phyloP scores from a whole-genome alignment of 2,113 vertebrate species.

The Tinamus guttatus region DNA sequence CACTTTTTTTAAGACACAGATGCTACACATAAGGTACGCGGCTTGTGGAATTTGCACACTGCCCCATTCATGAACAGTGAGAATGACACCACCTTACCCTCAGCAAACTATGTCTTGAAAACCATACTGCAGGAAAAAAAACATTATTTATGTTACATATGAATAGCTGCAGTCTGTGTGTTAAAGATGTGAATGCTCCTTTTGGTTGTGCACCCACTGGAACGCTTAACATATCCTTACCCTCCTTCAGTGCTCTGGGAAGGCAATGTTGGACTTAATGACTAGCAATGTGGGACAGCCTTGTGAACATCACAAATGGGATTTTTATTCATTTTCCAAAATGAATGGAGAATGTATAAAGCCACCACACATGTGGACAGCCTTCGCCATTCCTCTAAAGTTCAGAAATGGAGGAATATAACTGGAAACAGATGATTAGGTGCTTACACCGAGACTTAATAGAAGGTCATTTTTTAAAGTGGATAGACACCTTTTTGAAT shows the following conservation, averaged over 20 bases:
- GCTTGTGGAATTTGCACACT: conserved; percentile 50
- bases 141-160: conserved; percentile 63
- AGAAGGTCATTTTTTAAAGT: not conserved
- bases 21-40: conserved; percentile 38
- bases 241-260: not conserved
- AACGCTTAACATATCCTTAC: conserved; percentile 11
- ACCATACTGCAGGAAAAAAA: conserved; percentile 55
- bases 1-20: conserved; percentile 44
- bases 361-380: not conserved
- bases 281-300: not conserved
- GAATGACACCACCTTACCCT: conserved; percentile 46
- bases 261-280: not conserved
- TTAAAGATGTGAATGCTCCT: conserved; percentile 53
- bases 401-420: conserved; percentile 2
- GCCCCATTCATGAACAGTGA: conserved; percentile 55
- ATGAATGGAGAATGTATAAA: conserved; percentile 34
- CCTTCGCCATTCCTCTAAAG: not conserved
- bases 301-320: conserved; percentile 51
- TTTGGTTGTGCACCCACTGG: conserved; percentile 32
- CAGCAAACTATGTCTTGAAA: conserved; percentile 45
- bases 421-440: conserved; percentile 18
- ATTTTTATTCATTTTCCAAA: conserved; percentile 51
- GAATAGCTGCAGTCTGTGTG: conserved; percentile 49
- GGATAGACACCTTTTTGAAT: not conserved
- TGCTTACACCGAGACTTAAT: not conserved